These are phyloP conservation scores for Andricus quercusramuli DNA, from an alignment of 2,888 invertebrate genomes.

Conservation along the genomic window DNA sequence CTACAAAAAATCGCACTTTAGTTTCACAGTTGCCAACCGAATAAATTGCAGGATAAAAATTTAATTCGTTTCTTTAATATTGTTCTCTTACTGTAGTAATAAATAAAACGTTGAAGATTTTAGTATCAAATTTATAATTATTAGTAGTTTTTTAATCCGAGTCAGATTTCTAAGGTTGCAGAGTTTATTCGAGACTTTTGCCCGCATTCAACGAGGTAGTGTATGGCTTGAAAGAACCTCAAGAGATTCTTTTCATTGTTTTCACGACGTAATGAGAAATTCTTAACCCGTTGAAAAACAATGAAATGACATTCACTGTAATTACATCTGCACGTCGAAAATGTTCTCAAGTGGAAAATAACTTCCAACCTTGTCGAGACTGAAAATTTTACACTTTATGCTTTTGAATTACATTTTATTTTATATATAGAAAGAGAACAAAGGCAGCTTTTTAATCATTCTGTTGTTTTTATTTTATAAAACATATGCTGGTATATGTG, in stretches of 20 bases:
- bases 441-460: background rate
- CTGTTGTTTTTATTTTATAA: background rate
- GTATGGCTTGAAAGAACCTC: slow-evolving; percentile 25
- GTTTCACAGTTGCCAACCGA: background rate
- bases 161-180: background rate
- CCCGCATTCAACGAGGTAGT: background rate
- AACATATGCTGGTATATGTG: background rate
- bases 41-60: background rate
- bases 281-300: slow-evolving; percentile 28
- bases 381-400: background rate
- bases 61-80: background rate
- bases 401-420: background rate
- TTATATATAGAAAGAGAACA: background rate
- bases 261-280: slow-evolving; percentile 27
- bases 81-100: background rate
- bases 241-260: slow-evolving; percentile 30
- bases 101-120: background rate
- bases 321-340: slow-evolving; percentile 19
- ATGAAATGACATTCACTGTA: slow-evolving; percentile 33
- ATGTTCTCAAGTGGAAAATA: slow-evolving; percentile 15
- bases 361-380: background rate
- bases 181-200: slow-evolving; percentile 27
- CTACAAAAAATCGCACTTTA: background rate
- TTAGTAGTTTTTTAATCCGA: background rate
- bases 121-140: background rate